Percentiles rank a stretch among this genome's conserved stretches.
Evolutionary conservation across 1,140 invertebrate genomes (phyloP).

Genomic region (Lineus longissimus): DNA sequence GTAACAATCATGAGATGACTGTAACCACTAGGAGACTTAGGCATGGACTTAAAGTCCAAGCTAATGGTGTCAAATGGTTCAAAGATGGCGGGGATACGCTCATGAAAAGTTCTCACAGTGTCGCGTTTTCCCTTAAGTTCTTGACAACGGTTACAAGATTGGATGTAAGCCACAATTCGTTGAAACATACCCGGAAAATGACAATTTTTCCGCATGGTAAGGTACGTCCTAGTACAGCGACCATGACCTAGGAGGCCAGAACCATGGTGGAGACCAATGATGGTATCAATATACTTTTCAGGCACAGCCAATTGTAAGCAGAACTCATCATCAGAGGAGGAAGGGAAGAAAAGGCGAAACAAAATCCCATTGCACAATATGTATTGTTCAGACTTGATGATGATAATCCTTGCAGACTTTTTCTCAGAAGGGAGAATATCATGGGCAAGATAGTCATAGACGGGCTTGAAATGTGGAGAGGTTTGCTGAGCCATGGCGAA

Average conservation of each 20-base stretch:
- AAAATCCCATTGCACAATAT: neutral
- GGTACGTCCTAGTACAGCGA: neutral
- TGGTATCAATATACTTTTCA: neutral
- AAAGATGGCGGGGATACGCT: neutral
- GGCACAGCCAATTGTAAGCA: neutral
- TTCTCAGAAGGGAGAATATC: neutral
- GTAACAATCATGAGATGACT: neutral
- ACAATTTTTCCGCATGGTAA: neutral
- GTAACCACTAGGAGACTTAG: neutral
- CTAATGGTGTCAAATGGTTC: neutral
- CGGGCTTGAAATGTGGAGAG: slow-evolving; percentile 4
- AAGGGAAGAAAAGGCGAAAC: neutral
- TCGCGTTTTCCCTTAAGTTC: neutral
- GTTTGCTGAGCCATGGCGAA: neutral
- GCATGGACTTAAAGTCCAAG: slow-evolving; percentile 3
- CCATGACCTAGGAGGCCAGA: neutral
- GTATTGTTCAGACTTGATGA: neutral
- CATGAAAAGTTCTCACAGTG: neutral
- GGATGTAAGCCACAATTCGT: neutral
- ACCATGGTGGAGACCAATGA: neutral
- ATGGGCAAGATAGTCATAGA: neutral
- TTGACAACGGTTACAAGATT: neutral
- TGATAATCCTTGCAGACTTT: neutral
- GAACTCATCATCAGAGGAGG: neutral
- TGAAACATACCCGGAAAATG: slow-evolving; percentile 2